Percentiles rank a stretch among this genome's conserved stretches.
phyloP scores from a whole-genome alignment of 2,797 vertebrate species.

The Gallinago solitaria region DNA sequence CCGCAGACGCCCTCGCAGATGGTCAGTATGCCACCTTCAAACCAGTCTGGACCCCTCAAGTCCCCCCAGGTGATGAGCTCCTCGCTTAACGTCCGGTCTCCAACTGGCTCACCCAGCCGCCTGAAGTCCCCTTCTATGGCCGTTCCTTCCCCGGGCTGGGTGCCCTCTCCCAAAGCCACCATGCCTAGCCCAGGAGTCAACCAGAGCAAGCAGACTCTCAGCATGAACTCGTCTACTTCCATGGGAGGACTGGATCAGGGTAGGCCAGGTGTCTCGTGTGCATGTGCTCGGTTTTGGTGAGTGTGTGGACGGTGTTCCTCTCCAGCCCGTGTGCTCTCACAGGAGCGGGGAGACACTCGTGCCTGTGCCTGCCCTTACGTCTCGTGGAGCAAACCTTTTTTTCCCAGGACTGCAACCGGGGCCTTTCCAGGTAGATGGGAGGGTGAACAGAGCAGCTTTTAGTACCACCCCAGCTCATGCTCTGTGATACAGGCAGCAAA shows the following conservation, averaged over 20 bases:
- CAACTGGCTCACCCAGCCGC: constrained; percentile 88
- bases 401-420: neutral
- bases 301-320: neutral
- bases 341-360: rapidly evolving
- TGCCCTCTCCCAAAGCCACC: constrained; percentile 86
- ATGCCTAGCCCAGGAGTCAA: constrained; percentile 90
- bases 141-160: constrained; percentile 91
- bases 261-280: constrained; percentile 30
- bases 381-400: neutral
- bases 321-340: rapidly evolving
- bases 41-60: constrained; percentile 78
- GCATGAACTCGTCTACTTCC: constrained; percentile 73
- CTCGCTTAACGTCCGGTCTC: constrained; percentile 88
- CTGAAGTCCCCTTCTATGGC: constrained; percentile 93
- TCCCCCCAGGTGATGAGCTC: constrained; percentile 92
- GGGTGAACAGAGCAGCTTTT: neutral
- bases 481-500: neutral
- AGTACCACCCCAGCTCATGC: rapidly evolving
- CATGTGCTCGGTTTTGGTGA: rapidly evolving
- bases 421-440: neutral
- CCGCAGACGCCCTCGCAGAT: constrained; percentile 87
- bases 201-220: constrained; percentile 76
- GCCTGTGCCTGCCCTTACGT: neutral
- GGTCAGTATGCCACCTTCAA: constrained; percentile 77
- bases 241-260: constrained; percentile 86